Evolutionary conservation across 2,113 vertebrate species (phyloP).

Genomic region (Aramus guarauna): DNA sequence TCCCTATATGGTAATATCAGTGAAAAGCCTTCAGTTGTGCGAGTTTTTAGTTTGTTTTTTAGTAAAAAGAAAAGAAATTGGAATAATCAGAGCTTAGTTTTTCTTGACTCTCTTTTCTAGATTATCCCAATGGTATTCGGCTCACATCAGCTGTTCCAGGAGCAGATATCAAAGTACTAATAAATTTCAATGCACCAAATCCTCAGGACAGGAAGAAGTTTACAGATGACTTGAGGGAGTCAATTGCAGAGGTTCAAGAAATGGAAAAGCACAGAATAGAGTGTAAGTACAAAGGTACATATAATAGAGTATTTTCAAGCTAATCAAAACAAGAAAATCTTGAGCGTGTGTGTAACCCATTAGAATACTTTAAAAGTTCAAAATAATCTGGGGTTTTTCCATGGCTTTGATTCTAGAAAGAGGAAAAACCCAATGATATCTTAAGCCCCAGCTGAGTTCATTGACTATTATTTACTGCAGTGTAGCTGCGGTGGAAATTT

Average conservation of each 20-base stretch:
- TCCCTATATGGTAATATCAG: not conserved
- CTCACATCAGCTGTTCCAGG: conserved; percentile 92
- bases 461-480: not conserved
- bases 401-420: not conserved
- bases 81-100: conserved; percentile 16
- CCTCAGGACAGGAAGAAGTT: conserved; percentile 98
- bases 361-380: not conserved
- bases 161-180: conserved; percentile 93
- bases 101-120: conserved; percentile 60
- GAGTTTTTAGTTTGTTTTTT: not conserved
- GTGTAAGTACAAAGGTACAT: conserved; percentile 79
- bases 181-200: conserved; percentile 98
- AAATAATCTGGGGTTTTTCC: not conserved
- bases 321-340: not conserved
- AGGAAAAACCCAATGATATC: not conserved
- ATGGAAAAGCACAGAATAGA: conserved; percentile 99
- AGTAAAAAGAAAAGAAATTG: not conserved
- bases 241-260: conserved; percentile 95
- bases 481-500: not conserved
- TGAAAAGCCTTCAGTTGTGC: not conserved
- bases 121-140: conserved; percentile 95
- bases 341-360: not conserved
- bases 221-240: conserved; percentile 94
- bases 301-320: not conserved
- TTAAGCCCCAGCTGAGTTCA: not conserved